Percentiles rank a stretch among this genome's conserved stretches.
These are phyloP conservation scores for Camponotus floridanus DNA, from an alignment of 1,140 invertebrate species.

Conservation along the genomic window DNA sequence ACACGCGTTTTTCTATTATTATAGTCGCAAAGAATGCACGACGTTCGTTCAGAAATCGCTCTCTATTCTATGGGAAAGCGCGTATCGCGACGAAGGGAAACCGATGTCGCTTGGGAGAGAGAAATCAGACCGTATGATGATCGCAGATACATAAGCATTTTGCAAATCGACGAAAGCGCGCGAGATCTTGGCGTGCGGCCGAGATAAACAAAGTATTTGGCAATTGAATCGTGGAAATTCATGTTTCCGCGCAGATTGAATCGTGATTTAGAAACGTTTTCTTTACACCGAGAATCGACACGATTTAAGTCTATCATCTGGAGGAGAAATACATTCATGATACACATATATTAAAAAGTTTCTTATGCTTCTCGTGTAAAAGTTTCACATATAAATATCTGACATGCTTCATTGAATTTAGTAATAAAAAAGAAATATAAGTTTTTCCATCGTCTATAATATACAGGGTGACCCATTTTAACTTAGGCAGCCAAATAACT, in stretches of 20 bases:
- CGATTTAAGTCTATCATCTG: not conserved
- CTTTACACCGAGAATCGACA: not conserved
- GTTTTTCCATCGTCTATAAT: not conserved
- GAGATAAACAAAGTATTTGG: conserved; percentile 50
- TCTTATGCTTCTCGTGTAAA: not conserved
- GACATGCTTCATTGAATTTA: not conserved
- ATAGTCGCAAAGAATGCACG: conserved; percentile 3
- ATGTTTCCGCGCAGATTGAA: conserved; percentile 22
- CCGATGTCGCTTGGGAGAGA: conserved; percentile 35
- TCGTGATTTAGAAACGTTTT: conserved; percentile 26
- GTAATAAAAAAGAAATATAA: not conserved
- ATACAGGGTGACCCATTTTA: too few relatives aligned
- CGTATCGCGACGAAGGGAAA: conserved; percentile 30
- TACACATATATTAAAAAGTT: not conserved
- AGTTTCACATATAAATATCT: not conserved
- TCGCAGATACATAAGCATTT: conserved; percentile 17
- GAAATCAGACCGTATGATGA: conserved; percentile 43
- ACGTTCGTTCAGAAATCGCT: conserved; percentile 33
- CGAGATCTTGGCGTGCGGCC: conserved; percentile 46
- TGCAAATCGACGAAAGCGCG: conserved; percentile 41
- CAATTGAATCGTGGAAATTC: conserved; percentile 35
- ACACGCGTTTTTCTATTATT: conserved; percentile 2
- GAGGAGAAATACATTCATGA: not conserved
- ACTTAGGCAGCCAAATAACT: too few relatives aligned
- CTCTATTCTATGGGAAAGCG: conserved; percentile 36